A percentile compares a stretch with the other conserved stretches of the same genome.
Conservation (phyloP, 2,113 vertebrate species). For the Eonycteris spelaea region DNA sequence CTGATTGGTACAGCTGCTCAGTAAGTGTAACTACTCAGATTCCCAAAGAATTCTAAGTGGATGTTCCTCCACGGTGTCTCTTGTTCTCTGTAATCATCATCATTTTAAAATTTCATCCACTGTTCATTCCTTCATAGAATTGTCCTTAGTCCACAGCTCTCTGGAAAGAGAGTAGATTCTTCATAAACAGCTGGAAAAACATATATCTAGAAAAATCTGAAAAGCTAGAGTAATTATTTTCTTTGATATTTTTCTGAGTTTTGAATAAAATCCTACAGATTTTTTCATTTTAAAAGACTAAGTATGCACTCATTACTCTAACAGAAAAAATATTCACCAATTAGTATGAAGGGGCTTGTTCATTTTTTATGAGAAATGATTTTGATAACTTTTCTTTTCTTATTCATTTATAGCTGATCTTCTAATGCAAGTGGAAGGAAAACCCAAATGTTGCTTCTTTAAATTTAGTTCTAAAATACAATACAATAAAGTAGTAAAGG, state of each 20-base stretch:
- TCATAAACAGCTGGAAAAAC: slow-evolving; percentile 43
- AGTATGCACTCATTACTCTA: not conserved
- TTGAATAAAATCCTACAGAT: slow-evolving; percentile 40
- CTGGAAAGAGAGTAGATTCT: not conserved
- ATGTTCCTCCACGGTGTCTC: slow-evolving; percentile 36
- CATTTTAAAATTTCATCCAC: slow-evolving; percentile 50
- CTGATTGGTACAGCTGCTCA: slow-evolving; percentile 70
- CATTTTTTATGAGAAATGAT: slow-evolving; percentile 47
- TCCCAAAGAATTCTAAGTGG: slow-evolving; percentile 61
- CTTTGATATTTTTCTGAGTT: slow-evolving; percentile 32
- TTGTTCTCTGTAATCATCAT: slow-evolving; percentile 59
- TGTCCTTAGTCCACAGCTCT: not conserved
- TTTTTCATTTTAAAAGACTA: slow-evolving; percentile 44
- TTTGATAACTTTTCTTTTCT: slow-evolving; percentile 72
- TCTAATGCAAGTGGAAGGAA: slow-evolving; percentile 88
- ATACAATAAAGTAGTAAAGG: slow-evolving; percentile 92
- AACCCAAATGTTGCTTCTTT: slow-evolving; percentile 97
- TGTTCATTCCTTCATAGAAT: slow-evolving; percentile 5
- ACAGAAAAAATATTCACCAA: not conserved
- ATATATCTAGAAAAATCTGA: not conserved
- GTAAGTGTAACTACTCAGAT: slow-evolving; percentile 70
- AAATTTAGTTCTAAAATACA: slow-evolving; percentile 95
- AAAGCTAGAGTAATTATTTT: slow-evolving; percentile 31
- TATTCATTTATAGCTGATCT: slow-evolving; percentile 89
- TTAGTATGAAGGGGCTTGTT: not conserved